Base-by-base conservation (phyloP, 2,888 invertebrate genomes). In the Salpingus planirostris region DNA sequence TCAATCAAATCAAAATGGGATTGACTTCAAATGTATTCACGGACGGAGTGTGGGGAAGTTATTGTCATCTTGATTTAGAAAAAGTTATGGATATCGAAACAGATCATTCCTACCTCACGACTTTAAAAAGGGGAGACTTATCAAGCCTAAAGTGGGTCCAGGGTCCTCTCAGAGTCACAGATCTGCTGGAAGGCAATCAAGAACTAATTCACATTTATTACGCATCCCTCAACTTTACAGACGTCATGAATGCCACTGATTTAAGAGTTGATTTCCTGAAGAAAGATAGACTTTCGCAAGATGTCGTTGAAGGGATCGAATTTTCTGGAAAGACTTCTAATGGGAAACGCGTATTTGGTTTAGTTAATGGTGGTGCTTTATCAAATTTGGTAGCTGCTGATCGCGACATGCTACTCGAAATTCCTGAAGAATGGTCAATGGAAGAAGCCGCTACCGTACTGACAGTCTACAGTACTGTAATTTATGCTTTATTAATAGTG, bases 81-180 rank as follows among this genome's bases (percentile, higher is more conserved):
- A 67, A 73, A 24, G 42, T 69, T 14, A 57, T 63, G 6, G 61
- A 62, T 0, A 62, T 69, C 0, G 54, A 62, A 1, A 66, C 61
- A 4, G 70, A 74, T 38, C 85, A 91, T 57, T 81, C 80, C 0
- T 88, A 75, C 59, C 78, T 81, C 2, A 87, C 89, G 61, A 78
- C 82, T 0, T 52, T 74, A 10, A 78, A 81, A 0, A 73, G 82
- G 31, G 95, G 95, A 27, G 95, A 97, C 58, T 67, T 96, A 30
- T 82, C 87, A 0, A 82, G 88, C 1, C 57, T 96, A 21, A 71
- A 66, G 8, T 91, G 90, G 90, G 63, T 91, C 3, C 80, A 92
- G 61, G 84, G 84, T 1, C 67, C 71, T 0, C 71, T 80, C 26
- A 72, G 77, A 8, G 5, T 6, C 18, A 8, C 5, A 5, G 5